Evolutionary conservation across 2,888 invertebrate species (phyloP).

Genomic region (Drosophila gaucha): DNA sequence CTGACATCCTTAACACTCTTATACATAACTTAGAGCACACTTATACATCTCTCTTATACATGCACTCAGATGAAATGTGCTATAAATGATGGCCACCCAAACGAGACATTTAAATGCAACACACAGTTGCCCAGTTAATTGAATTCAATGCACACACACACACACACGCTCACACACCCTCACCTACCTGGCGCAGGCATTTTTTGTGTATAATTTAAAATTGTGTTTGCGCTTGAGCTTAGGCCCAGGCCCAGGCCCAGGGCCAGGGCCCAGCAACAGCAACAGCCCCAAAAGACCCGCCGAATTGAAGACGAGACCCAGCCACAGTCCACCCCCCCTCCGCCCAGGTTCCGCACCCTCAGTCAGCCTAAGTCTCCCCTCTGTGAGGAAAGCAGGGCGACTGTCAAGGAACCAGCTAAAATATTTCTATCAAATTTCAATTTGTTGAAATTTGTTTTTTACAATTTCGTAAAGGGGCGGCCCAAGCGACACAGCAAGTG

Average conservation of each 20-base stretch:
- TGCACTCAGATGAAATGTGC: not conserved
- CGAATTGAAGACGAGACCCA: not conserved
- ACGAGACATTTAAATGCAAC: constrained; percentile 51
- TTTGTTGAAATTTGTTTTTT: constrained; percentile 71
- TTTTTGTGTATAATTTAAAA: constrained; percentile 64
- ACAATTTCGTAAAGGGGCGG: constrained; percentile 42
- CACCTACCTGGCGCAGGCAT: constrained; percentile 59
- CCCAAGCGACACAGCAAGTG: constrained; percentile 10
- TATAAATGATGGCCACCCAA: constrained; percentile 10
- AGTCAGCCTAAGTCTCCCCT: not conserved
- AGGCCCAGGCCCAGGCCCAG: constrained; percentile 29
- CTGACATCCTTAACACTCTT: not conserved
- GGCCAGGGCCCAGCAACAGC: constrained; percentile 17
- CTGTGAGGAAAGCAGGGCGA: not conserved
- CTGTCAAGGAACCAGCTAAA: constrained; percentile 43
- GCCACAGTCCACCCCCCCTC: not conserved
- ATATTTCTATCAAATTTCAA: constrained; percentile 79
- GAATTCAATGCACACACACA: constrained; percentile 41
- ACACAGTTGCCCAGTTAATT: constrained; percentile 56
- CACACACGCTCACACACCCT: not conserved
- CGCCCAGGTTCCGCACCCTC: not conserved
- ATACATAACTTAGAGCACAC: not conserved
- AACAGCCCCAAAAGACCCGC: constrained; percentile 10
- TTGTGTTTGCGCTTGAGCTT: constrained; percentile 71
- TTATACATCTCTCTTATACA: not conserved